Evolutionary conservation across 1,140 invertebrate genomes (phyloP).

Genomic region (Bombus pyrosoma): DNA sequence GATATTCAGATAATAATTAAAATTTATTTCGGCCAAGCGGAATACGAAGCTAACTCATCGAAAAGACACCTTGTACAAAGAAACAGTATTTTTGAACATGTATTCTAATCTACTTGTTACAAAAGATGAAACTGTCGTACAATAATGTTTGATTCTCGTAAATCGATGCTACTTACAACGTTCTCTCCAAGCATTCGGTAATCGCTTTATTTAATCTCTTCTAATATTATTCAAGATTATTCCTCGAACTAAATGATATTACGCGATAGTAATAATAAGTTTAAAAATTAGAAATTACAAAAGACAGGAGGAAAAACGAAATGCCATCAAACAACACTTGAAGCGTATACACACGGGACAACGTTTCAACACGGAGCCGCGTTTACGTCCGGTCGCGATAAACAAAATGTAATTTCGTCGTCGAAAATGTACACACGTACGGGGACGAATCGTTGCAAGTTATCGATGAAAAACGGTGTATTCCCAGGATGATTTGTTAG

Average conservation of each 20-base stretch:
- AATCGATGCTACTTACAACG: not conserved
- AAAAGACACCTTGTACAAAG: not conserved
- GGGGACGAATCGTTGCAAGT: not conserved
- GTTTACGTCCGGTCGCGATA: not conserved
- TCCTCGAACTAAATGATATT: not conserved
- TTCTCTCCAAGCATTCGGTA: not conserved
- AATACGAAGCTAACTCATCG: not conserved
- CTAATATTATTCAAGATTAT: not conserved
- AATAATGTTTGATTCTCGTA: not conserved
- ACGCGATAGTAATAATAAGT: not conserved
- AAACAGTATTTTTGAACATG: not conserved
- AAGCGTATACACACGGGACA: not conserved
- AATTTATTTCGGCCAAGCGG: not conserved
- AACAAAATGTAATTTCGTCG: conserved; percentile 19
- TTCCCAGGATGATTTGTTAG: not conserved
- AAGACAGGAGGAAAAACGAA: too few species aligned
- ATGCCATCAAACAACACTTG: too few species aligned
- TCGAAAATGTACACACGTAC: not conserved
- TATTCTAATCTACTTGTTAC: not conserved
- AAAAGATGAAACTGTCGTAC: not conserved
- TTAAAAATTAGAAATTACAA: not conserved
- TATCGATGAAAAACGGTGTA: conserved; percentile 3
- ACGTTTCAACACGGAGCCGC: not conserved
- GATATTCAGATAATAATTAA: not conserved
- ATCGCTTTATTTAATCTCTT: not conserved